phyloP scores from a whole-genome alignment of 2,888 invertebrate species.

The Diaperis boleti region DNA sequence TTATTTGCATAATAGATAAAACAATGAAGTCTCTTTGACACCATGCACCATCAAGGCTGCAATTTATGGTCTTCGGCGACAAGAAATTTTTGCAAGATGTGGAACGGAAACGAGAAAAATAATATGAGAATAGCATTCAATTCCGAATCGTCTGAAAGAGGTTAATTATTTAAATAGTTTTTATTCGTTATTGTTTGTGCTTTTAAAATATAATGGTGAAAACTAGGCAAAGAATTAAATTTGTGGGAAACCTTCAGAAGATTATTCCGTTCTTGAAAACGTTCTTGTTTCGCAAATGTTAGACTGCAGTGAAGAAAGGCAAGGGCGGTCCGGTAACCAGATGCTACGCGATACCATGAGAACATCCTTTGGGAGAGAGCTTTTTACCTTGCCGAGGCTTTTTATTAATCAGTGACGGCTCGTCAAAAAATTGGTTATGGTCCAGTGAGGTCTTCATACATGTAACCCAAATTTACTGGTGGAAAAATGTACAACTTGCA shows the following conservation, averaged over 20 bases:
- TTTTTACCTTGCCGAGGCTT: conserved; percentile 25
- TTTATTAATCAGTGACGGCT: conserved; percentile 8
- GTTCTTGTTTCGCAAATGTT: not conserved
- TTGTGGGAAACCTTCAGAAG: conserved; percentile 21
- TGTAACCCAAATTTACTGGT: no score
- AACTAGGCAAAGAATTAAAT: conserved; percentile 37
- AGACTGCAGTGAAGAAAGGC: not conserved
- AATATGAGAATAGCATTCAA: conserved; percentile 18
- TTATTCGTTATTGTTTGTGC: conserved; percentile 28
- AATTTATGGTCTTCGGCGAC: conserved; percentile 20
- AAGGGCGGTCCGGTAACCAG: conserved; percentile 55
- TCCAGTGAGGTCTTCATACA: no score
- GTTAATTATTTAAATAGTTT: conserved; percentile 38
- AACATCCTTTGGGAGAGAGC: conserved; percentile 58
- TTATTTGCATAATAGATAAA: conserved; percentile 25
- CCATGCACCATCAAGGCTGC: conserved; percentile 1
- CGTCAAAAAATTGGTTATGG: no score
- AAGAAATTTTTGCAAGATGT: conserved; percentile 23
- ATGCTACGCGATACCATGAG: conserved; percentile 64
- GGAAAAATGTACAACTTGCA: no score
- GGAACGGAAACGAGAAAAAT: conserved; percentile 32
- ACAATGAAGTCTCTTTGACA: conserved; percentile 28
- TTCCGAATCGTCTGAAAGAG: conserved; percentile 9
- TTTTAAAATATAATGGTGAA: conserved; percentile 38
- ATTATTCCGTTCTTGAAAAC: no score